phyloP scores from a whole-genome alignment of 2,888 invertebrate genomes.

The Drosophila hamatofila region DNA sequence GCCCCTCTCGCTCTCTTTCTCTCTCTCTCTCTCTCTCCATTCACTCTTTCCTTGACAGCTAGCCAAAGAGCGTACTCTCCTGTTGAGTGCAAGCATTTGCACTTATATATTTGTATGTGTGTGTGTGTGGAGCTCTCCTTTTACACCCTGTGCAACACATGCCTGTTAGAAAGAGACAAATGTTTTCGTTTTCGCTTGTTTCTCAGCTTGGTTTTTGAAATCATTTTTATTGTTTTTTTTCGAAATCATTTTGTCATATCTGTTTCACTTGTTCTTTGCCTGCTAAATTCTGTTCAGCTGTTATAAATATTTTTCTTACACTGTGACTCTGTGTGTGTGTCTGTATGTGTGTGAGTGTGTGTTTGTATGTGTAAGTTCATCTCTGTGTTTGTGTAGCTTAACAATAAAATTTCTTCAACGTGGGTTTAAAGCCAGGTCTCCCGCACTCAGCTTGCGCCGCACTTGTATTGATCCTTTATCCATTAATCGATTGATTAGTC shows the following conservation, averaged over 20 bases:
- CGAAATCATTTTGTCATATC: conserved; percentile 40
- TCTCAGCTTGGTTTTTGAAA: conserved; percentile 37
- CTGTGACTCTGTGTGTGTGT: conserved; percentile 2
- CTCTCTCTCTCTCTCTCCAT: not conserved
- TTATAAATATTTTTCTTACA: not conserved
- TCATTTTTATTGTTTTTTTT: conserved; percentile 49
- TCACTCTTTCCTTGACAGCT: no score
- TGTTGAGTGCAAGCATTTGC: not conserved
- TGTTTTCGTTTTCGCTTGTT: conserved; percentile 30
- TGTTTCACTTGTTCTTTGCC: conserved; percentile 23
- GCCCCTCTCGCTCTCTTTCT: not conserved
- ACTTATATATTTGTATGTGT: not conserved
- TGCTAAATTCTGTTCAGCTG: conserved; percentile 3
- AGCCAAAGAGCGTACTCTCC: not conserved
- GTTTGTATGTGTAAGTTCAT: not conserved
- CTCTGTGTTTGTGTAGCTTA: conserved; percentile 14
- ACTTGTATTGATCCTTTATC: conserved; percentile 8
- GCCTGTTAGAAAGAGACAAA: conserved; percentile 7
- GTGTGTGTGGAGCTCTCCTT: not conserved
- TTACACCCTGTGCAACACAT: not conserved
- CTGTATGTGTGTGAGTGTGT: not conserved
- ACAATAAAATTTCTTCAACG: conserved; percentile 12
- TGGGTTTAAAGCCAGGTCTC: not conserved
- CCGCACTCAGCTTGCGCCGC: conserved; percentile 9
- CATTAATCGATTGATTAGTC: conserved; percentile 1